These are phyloP conservation scores for Corythornis cristatus DNA, from an alignment of 2,113 vertebrate genomes.

Conservation along the genomic window DNA sequence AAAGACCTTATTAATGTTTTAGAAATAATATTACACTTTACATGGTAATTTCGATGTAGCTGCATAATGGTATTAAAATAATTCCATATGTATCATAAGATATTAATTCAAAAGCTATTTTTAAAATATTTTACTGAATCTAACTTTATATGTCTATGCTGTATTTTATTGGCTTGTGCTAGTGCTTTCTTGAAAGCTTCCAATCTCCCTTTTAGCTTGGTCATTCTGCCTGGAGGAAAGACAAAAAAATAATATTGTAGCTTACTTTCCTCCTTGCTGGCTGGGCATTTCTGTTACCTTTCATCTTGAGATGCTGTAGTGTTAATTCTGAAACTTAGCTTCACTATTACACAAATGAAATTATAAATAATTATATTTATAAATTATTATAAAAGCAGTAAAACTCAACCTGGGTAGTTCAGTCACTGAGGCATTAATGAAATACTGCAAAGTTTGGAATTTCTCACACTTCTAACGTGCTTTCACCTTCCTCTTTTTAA, in stretches of 20 bases:
- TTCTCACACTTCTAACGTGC: neutral
- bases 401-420: neutral
- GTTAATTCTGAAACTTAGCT: neutral
- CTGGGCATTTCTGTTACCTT: neutral
- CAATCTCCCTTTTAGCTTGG: neutral
- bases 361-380: no score
- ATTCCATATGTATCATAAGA: neutral
- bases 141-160: neutral
- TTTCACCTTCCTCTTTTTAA: neutral
- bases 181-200: neutral
- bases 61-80: neutral
- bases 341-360: neutral
- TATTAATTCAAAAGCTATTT: no score
- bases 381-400: neutral
- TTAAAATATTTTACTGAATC: neutral
- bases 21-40: neutral
- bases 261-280: neutral
- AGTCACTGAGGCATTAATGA: neutral
- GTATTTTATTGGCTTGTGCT: neutral
- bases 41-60: neutral
- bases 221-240: neutral
- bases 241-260: neutral
- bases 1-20: neutral
- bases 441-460: neutral
- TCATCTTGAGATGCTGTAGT: neutral